Evolutionary conservation across 2,888 invertebrate species (phyloP), one percentile per base, ranked within the genome.

Genomic region (Spatulosminthurus flaviceps): DNA sequence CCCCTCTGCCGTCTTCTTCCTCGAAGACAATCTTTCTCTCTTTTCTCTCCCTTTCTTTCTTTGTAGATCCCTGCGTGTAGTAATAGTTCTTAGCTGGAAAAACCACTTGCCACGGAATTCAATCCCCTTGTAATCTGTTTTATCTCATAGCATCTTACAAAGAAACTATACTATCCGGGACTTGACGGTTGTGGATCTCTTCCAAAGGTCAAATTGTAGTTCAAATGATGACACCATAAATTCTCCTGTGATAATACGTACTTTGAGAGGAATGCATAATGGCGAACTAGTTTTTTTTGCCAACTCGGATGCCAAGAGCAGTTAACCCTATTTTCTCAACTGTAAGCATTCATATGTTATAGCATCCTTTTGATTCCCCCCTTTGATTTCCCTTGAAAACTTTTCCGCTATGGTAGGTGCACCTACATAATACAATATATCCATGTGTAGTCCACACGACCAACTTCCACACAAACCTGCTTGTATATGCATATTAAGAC

Each of bases 321-420:
- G 67, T 67, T 67, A 67, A 67, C 67, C 67, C 67, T 67, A 67
- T 67, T 67, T 67, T 67, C 67, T 26, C 67, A 67, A 67, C 67
- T 67, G 67, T 67, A 67, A 67, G 67, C 67, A 67, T 67, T 67
- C 67, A 67, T 67, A 67, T 67, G 67, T 67, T 24, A 67, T 67
- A 19, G 28, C 29, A 29, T 67, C 67, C 67, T 67, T 67, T 67
- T 26, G 28, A 67, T 26, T 67, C 28, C 28, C n/a, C n/a, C n/a
- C 13, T 28, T n/a, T 67, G 67, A 28, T 67, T 67, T 19, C 67
- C 67, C 28, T 26, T 67, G 4, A 26, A 26, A 28, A 24, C 67
- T 67, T 28, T 26, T 67, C 67, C 28, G 19, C 67, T 67, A 19
- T 67, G 16, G 24, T 16, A 60, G 4, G n/a, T 60, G 5, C 60